phyloP scores from a whole-genome alignment of 2,113 vertebrate genomes.

The Heterotis niloticus region DNA sequence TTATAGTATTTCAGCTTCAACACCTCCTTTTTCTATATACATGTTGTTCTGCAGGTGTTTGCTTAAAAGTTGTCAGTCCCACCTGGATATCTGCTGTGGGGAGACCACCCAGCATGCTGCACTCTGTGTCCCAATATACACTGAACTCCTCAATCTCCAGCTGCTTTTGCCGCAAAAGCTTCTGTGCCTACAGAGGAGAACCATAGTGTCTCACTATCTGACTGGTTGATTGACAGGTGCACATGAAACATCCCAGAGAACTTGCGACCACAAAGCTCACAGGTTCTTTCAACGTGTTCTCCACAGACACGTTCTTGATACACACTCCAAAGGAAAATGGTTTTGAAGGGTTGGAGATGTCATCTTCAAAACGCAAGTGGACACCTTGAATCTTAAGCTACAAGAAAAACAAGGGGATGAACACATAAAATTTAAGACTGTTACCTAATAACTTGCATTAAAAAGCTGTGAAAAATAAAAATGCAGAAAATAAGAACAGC shows the following conservation, averaged over 20 bases:
- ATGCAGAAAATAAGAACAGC: not conserved
- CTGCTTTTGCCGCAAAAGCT: constrained; percentile 83
- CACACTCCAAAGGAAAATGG: constrained; percentile 88
- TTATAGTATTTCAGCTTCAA: not conserved
- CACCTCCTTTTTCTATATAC: not conserved
- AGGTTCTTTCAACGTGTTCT: constrained; percentile 82
- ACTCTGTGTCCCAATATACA: constrained; percentile 88
- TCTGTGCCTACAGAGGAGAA: constrained; percentile 72
- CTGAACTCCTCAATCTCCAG: constrained; percentile 89
- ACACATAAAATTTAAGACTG: not conserved
- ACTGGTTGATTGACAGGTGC: not conserved
- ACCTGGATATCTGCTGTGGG: constrained; percentile 84
- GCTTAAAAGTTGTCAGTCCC: not conserved
- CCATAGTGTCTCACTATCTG: not conserved
- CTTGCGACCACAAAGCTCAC: constrained; percentile 55
- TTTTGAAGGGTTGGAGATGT: constrained; percentile 73
- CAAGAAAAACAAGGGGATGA: constrained; percentile 1
- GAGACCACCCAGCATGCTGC: constrained; percentile 79
- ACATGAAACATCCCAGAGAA: constrained; percentile 18
- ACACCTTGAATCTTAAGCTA: constrained; percentile 95
- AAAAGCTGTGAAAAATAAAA: not conserved
- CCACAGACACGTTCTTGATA: constrained; percentile 89
- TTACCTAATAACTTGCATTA: too few relatives aligned
- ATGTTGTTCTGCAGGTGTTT: not conserved
- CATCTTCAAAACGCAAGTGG: constrained; percentile 91